Evolutionary conservation across 2,888 invertebrate genomes (phyloP), one percentile per base, ranked within the genome.

Genomic region (Ormyrus labotus): DNA sequence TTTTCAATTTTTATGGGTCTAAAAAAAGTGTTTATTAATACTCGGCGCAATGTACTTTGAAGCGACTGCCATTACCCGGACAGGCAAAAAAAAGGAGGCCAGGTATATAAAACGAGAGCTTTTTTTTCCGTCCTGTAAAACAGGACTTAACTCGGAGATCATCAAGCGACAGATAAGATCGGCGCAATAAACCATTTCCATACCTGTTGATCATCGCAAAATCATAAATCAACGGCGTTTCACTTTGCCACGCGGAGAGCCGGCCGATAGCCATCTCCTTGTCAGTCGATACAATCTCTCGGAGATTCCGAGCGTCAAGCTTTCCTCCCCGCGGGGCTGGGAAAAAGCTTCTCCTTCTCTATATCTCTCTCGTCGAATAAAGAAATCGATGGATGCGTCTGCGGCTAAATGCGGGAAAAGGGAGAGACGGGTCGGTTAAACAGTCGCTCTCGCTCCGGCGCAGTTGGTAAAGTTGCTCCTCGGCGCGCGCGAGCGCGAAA

Each of bases 371-470:
- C 19, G 19, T 19, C 19, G 11, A 55, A 58, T 6, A 48, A 69
- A 60, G 34, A 71, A 71, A 47, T 68, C 65, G 65, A 65, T 65
- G 65, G 8, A 10, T 0, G 19, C 19, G 57, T 57, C 8, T 57
- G 45, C 34, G 61, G 45, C 6, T 1, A 6, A 61, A 45, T 13
- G 19, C 53, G 45, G 45, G 58, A 57, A 10, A 51, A 34, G 34
- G 0, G 50, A 57, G n/a, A 48, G 47, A 13, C 58, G 48, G 13
- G 51, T 47, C 13, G 53, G 11, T 87, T 86, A 87, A 87, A 87
- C 85, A 87, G 84, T 86, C 86, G 86, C 84, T 85, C 87, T 84
- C 83, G 84, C 48, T 6, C 48, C 1, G 0, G 19, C 19, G 19
- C 19, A 19, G 19, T 0, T 19, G 19, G 19, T 19, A 19, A 19